phyloP scores from a whole-genome alignment of 1,140 invertebrate species.

The Copidosoma floridanum region DNA sequence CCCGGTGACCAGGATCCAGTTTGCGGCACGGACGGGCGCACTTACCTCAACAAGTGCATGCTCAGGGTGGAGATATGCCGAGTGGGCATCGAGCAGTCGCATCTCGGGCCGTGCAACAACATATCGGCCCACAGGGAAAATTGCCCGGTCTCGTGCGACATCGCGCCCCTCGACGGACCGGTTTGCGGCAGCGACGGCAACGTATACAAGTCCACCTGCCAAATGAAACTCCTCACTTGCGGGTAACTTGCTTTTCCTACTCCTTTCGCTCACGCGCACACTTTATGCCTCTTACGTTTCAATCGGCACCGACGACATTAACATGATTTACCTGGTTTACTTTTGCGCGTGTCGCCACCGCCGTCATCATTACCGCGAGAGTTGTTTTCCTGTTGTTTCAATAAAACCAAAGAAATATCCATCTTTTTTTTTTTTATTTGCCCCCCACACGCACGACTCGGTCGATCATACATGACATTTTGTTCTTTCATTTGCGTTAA shows the following conservation, averaged over 20 bases:
- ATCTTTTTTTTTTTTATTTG: too few relatives aligned
- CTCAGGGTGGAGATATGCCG: slow-evolving; percentile 82
- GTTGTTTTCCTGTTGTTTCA: too few relatives aligned
- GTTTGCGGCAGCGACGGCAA: slow-evolving; percentile 91
- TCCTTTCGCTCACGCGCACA: too few relatives aligned
- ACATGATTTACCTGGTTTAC: too few relatives aligned
- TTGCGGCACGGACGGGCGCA: slow-evolving; percentile 86
- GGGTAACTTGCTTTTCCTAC: slow-evolving; percentile 60
- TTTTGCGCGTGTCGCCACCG: too few relatives aligned
- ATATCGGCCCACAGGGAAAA: slow-evolving; percentile 83
- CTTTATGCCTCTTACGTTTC: too few relatives aligned
- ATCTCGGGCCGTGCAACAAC: slow-evolving; percentile 83
- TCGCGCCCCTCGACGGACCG: slow-evolving; percentile 79
- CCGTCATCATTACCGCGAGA: too few relatives aligned
- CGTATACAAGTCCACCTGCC: slow-evolving; percentile 90
- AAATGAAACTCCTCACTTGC: slow-evolving; percentile 87
- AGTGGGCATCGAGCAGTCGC: slow-evolving; percentile 69
- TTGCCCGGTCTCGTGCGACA: slow-evolving; percentile 82
- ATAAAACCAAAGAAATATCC: too few relatives aligned
- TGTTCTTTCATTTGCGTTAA: too few relatives aligned
- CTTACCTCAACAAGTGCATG: slow-evolving; percentile 89
- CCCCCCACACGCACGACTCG: too few relatives aligned
- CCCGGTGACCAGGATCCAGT: slow-evolving; percentile 80
- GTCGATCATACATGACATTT: too few relatives aligned
- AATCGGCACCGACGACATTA: too few relatives aligned